A percentile compares a stretch with the other conserved stretches of the same genome.
Conservation (phyloP, 2,797 vertebrate genomes). For the Pelobates cultripes region DNA sequence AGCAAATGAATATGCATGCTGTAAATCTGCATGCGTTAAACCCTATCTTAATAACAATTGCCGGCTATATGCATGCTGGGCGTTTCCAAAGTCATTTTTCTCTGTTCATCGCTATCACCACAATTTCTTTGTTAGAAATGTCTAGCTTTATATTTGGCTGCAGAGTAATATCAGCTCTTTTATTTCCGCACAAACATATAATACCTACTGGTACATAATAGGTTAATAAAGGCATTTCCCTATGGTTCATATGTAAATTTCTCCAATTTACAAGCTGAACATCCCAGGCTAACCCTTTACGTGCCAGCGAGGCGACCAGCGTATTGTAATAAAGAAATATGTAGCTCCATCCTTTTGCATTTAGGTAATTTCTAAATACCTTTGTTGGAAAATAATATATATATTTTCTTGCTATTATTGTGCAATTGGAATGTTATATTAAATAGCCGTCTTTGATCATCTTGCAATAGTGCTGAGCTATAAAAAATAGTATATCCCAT, state of each 20-base stretch:
- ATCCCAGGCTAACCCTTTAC: neutral
- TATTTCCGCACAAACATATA: slow-evolving; percentile 6
- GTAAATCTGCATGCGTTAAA: slow-evolving; percentile 49
- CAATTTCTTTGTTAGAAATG: slow-evolving; percentile 54
- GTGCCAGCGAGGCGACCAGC: neutral
- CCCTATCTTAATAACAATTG: slow-evolving; percentile 55
- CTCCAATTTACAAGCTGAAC: neutral
- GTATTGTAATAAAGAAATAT: neutral
- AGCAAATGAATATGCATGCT: slow-evolving; percentile 51
- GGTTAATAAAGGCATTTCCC: slow-evolving; percentile 9
- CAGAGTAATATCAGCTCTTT: slow-evolving; percentile 49
- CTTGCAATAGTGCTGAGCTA: neutral
- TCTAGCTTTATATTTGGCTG: slow-evolving; percentile 49
- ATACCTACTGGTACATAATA: neutral
- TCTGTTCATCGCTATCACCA: slow-evolving; percentile 40
- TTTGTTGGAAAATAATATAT: too few relatives aligned
- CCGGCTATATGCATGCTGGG: slow-evolving; percentile 48
- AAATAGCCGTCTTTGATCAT: neutral
- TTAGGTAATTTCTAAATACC: too few relatives aligned
- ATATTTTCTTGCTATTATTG: too few relatives aligned
- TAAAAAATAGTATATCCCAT: slow-evolving; percentile 1
- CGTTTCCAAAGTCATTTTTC: slow-evolving; percentile 44
- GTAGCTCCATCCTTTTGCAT: neutral
- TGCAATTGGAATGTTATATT: neutral
- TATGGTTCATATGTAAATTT: neutral